These are phyloP conservation scores for Pseudomyrmex concolor DNA, from an alignment of 1,140 invertebrate species.

Conservation along the genomic window DNA sequence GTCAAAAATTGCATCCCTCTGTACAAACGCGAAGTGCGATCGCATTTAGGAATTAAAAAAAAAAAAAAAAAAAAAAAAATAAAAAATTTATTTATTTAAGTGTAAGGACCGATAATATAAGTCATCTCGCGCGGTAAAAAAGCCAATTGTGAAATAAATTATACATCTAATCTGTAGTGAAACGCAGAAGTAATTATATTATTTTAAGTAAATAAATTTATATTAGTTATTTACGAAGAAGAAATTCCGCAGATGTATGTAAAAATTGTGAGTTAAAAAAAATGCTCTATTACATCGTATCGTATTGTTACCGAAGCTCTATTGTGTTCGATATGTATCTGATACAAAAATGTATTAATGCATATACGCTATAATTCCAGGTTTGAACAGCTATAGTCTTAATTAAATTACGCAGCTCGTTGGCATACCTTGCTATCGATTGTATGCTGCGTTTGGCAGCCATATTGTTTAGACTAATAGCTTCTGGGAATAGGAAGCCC, in stretches of 20 bases:
- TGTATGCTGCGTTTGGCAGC: slow-evolving; percentile 82
- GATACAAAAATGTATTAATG: slow-evolving; percentile 20
- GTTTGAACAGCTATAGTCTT: slow-evolving; percentile 71
- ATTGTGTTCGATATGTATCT: slow-evolving; percentile 29
- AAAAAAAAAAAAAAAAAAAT: too few species aligned
- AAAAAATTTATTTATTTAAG: not conserved
- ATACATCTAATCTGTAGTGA: not conserved
- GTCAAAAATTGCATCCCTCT: slow-evolving; percentile 68
- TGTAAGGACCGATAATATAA: slow-evolving; percentile 12
- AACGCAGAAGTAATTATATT: slow-evolving; percentile 1
- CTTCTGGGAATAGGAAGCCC: slow-evolving; percentile 79
- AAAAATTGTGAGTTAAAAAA: slow-evolving; percentile 6
- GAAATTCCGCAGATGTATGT: not conserved
- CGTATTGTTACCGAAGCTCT: slow-evolving; percentile 1
- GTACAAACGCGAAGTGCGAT: slow-evolving; percentile 31
- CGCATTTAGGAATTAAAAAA: slow-evolving; percentile 17
- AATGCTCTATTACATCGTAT: not conserved
- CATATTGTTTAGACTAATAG: slow-evolving; percentile 84
- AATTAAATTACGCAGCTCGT: slow-evolving; percentile 78
- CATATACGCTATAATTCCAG: slow-evolving; percentile 10
- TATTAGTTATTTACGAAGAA: too few species aligned
- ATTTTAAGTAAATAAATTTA: not conserved
- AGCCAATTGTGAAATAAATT: not conserved
- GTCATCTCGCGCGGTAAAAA: slow-evolving; percentile 8
- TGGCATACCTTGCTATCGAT: slow-evolving; percentile 79